Evolutionary conservation across 2,797 vertebrate species (phyloP), one percentile per base, ranked within the genome.

Genomic region (Poecilia picta): DNA sequence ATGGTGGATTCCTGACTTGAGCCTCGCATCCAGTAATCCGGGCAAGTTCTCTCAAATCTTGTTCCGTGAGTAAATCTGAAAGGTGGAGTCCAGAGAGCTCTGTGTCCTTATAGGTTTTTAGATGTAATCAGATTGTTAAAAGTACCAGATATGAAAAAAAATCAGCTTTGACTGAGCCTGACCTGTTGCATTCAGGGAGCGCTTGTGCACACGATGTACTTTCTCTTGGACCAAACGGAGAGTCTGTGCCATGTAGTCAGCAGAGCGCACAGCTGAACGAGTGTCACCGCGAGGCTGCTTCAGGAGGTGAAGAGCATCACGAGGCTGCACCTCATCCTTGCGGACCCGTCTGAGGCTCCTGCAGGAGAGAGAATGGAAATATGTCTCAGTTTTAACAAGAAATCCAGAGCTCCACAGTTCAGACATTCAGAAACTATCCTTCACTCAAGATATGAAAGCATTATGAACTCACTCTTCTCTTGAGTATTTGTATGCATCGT

Each of bases 121-220:
- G 23, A 31, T 68, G 18, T 41, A 12, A 43, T 70, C 31, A 39
- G 18, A 66, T 39, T 39, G 33, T 8, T 20, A 11, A 66, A 20
- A 66, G 33, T 39, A 41, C 51, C 2, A 53, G 49, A 70, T 76
- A 55, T 25, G 76, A 62, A 53, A 53, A 10, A 8, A 8, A 25
- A 3, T 53, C 8, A 53, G 51, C 51, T 53, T 8, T 45, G 25
- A 15, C 68, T 45, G 64, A 72, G 82, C 76, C 92, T 87, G 39
- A 96, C 97, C 97, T 88, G 98, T 98, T 73, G 97, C 85, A 0
- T 97, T 98, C 90, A 98, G 96, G 5, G 96, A 94, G 16, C 95
- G 93, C 59, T 94, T 96, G 91, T 96, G 90, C 43, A 90, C 41
- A 2, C n/a, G 77, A 66, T 45, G 88, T 57, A 95, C 83, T 87